Evolutionary conservation across 2,113 vertebrate species (phyloP), one percentile per base, ranked within the genome.

Genomic region (Paramisgurnus dabryanus): DNA sequence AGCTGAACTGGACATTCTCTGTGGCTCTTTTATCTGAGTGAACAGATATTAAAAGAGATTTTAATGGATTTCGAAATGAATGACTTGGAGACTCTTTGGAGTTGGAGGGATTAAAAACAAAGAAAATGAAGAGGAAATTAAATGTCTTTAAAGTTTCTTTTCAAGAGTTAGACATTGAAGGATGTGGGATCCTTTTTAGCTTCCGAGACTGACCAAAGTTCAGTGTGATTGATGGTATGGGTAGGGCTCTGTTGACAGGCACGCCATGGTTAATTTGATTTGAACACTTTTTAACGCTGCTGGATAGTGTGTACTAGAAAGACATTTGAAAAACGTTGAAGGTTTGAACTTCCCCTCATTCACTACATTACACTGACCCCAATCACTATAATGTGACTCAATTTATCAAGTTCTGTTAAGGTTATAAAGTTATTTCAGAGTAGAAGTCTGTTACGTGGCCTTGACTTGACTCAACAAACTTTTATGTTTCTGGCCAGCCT

Each of bases 1-100:
- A 99, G 90, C 87, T 95, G 92, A 99, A 93, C 87, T 93, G 92
- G 55, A 94, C 94, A 57, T 94, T 97, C 91, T 99, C 97, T 77
- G 93, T 95, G 81, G 94, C 94, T 90, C 91, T 94, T 90, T 93
- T 95, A 86, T 96, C 97, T 98, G 95, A 92, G 91, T 89, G 92
- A 87, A 91, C 72, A 94, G 83, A 88, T 91, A 55, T 77, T 41
- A 77, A 41, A 55, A 27, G 7, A 18, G 13, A n/a, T 49, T 45
- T 49, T 45, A 43, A 75, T 64, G 55, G 40, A 45, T 45, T 73
- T 18, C 17, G 18, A 18, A 58, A 18, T n/a, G 10, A 10, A n/a
- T n/a, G 7, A n/a, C 15, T 3, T 3, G 7, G 13, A 58, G 17
- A 13, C 15, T 53, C 15, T 10, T 34, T 34, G 27, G 27, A 34